Evolutionary conservation across 2,797 vertebrate genomes (phyloP), one percentile per base, ranked within the genome.

Genomic region (Pelodytes ibericus): DNA sequence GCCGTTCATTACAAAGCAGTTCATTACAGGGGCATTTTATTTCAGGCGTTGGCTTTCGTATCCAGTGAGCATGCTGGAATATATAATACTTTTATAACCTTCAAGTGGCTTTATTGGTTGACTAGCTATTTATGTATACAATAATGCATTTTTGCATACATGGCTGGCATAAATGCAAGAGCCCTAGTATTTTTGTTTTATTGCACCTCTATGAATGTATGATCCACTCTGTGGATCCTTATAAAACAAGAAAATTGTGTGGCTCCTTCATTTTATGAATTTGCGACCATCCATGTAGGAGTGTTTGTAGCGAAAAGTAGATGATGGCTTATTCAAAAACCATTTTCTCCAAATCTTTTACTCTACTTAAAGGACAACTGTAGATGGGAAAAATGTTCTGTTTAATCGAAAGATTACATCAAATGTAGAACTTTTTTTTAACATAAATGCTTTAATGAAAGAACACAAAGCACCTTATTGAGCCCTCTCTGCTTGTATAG

Each of bases 21-120:
- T 72, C 18, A 22, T 7, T 70, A n/a, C 24, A 68, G 36, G 20
- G 56, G 63, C 60, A 73, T 79, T 68, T 73, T 79, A 68, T 73
- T 53, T n/a, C 66, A 53, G 71, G 56, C 30, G 41, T 15, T 10
- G 20, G 2, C 33, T 16, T 61, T 6, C 11, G 26, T 20, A 33
- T 70, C 20, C 49, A 22, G 24, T 53, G 49, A 24, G 24, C 49
- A 24, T 53, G 49, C 49, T 53, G 49, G 49, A 53, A 53, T 53
- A 20, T 25, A 53, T 53, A 58, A 3, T 3, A 26, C 26, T 29
- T 9, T 20, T 56, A 56, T 22, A 56, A 56, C 13, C 24, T 13
- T 7, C 7, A 53, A 53, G 49, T 53, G 49, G 20, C 49, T 53
- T 39, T 39, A 39, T 39, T 39, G 7, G 7, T 8, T 13, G 22